phyloP scores from a whole-genome alignment of 1,140 invertebrate species.

The Chrysomallon squamiferum region DNA sequence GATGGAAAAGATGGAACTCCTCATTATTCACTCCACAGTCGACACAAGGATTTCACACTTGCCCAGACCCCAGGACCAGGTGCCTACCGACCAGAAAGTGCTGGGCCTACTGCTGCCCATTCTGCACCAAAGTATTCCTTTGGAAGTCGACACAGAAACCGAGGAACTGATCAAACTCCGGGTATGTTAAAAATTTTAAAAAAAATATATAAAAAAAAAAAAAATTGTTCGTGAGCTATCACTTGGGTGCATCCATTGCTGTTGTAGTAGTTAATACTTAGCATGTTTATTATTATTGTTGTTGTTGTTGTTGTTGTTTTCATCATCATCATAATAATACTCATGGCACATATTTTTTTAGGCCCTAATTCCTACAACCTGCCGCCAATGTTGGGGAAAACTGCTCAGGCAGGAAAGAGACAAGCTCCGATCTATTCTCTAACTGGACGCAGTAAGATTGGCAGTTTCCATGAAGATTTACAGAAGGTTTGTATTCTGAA shows the following conservation, averaged over 20 bases:
- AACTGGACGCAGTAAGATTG: constrained; percentile 72
- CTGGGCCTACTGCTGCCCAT: constrained; percentile 69
- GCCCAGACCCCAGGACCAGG: constrained; percentile 82
- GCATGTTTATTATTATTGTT: too few species aligned
- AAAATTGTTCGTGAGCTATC: too few species aligned
- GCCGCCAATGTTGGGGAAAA: constrained; percentile 76
- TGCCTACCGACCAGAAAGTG: constrained; percentile 80
- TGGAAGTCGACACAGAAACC: constrained; percentile 68
- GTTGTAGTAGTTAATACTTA: too few species aligned
- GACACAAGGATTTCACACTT: constrained; percentile 31
- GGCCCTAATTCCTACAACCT: constrained; percentile 87
- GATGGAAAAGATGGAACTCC: constrained; percentile 61
- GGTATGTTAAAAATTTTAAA: constrained; percentile 66
- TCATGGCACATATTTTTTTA: too few species aligned
- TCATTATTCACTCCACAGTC: constrained; percentile 57
- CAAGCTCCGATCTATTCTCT: constrained; percentile 79
- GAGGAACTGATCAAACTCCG: constrained; percentile 66
- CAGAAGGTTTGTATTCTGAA: constrained; percentile 17
- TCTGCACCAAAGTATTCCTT: constrained; percentile 75
- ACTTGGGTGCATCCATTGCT: too few species aligned
- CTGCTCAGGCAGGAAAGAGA: constrained; percentile 70
- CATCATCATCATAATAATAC: too few species aligned
- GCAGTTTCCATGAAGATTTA: constrained; percentile 33
- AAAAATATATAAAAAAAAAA: too few species aligned
- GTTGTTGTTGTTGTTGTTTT: too few species aligned